Base-by-base conservation (phyloP, 2,797 vertebrate species). In the Ptychadena robeensis region DNA sequence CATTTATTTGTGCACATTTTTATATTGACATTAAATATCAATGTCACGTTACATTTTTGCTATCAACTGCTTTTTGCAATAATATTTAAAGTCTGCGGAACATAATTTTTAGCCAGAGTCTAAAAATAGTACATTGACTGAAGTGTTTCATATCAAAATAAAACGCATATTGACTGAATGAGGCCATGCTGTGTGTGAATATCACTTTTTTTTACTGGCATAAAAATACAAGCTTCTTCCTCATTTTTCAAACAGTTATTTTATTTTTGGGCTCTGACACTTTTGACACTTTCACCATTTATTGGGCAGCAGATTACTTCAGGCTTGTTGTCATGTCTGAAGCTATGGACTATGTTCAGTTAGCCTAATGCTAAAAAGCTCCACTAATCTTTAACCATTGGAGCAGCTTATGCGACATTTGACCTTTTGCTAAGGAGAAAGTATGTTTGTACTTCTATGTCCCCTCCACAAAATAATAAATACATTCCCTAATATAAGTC, bases 71-170 rank as follows among this genome's bases (percentile, higher is more conserved):
- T 53, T 53, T 53, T 22, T 22, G 44, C 44, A 22, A 22, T 53
- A 53, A 53, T 53, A 53, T 53, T 53, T 53, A 22, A 53, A 22
- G 18, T 53, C 44, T 53, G 44, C 22, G 37, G 22, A 68, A 68
- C n/a, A 25, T 22, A 34, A 68, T 68, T 38, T 53, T 53, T 68
- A n/a, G 25, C 18, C 12, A 68, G 66, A 31, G 35, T 40, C 32
- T 68, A 68, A 27, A 70, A 40, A 38, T 40, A 70, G 32, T 27
- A 7, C 22, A 14, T 38, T 40, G 25, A 38, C 67, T 70, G 67
- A 12, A 53, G 44, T 53, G 44, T 53, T 53, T 53, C 44, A 53
- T 48, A 53, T 48, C 40, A 73, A 57, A 57, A 57, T 59, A 59
- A 34, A 61, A 73, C 35, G 11, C 59, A 34, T 34, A 59, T 59